Evolutionary conservation across 2,797 vertebrate genomes (phyloP), one percentile per base, ranked within the genome.

Genomic region (Distichodus sexfasciatus): DNA sequence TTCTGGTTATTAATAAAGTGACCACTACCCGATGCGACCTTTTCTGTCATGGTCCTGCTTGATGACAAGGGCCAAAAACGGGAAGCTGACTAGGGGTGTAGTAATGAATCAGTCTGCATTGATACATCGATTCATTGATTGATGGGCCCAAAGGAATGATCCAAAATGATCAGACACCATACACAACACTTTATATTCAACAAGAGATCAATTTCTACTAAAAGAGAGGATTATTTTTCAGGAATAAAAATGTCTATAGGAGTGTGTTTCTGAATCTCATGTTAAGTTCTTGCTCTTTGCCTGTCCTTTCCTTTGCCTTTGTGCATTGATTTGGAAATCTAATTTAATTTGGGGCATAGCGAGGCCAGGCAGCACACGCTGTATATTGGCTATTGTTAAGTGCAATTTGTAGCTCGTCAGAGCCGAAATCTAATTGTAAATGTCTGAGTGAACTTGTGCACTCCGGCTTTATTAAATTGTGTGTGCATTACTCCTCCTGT

Each of bases 391-490:
- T n/a, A 46, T 4, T 17, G 40, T 36, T 55, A 38, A 55, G 41
- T 66, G 44, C n/a, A 59, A 19, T 51, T 59, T 51, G 23, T 8
- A 50, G 41, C 19, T 17, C 10, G 4, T 58, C 15, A 3, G 21
- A 64, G 69, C 21, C 15, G 15, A 38, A 46, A 66, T 53, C 23
- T 36, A 41, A 40, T 48, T 74, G 7, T 36, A 4, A 6, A 51
- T n/a, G 6, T 0, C 24, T 4, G 15, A 21, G 40, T 44, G 31
- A 48, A 1, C 12, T 33, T 1, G 15, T 14, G 31, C 23, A 60
- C 36, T 69, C 26, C 14, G 24, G 2, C 17, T 54, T 66, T 58
- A 76, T 35, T 46, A 6, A 29, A 65, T 63, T 70, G n/a, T 29
- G 14, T 7, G 8, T 38, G 23, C 31, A 24, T 41, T 58, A 6